Evolutionary conservation across 2,113 vertebrate species (phyloP).

Genomic region (Myocastor coypus): DNA sequence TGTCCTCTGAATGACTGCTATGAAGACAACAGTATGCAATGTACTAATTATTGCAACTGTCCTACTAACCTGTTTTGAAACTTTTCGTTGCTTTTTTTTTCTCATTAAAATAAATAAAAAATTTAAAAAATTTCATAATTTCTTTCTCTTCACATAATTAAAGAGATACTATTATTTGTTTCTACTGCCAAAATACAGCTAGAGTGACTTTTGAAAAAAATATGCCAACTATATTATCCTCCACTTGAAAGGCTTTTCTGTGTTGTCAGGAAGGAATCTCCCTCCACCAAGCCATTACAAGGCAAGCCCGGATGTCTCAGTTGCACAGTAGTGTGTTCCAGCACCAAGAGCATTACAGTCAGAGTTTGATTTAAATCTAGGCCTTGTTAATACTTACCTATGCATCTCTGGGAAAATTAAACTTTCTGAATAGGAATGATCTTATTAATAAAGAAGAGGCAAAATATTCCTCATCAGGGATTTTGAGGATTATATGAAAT

Average conservation of each 20-base stretch:
- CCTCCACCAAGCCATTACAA: neutral
- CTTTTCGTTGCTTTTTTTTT: no score
- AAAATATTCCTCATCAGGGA: neutral
- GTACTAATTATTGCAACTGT: no score
- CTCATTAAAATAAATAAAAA: no score
- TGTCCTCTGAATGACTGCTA: no score
- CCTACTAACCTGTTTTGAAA: no score
- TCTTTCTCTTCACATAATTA: neutral
- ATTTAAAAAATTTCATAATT: neutral
- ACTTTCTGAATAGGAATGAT: neutral
- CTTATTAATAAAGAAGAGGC: neutral
- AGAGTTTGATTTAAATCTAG: neutral
- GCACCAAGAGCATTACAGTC: neutral
- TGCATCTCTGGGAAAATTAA: neutral
- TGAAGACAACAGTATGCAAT: no score
- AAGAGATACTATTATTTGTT: neutral
- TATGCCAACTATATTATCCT: neutral
- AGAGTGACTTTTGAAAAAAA: neutral
- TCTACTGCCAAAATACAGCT: neutral
- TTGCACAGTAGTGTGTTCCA: neutral
- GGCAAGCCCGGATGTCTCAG: neutral
- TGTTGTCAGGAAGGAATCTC: neutral
- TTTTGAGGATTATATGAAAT: neutral
- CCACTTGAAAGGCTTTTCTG: neutral
- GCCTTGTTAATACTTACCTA: neutral